Evolutionary conservation across 2,888 invertebrate genomes (phyloP).

Genomic region (Harpalus rubripes): DNA sequence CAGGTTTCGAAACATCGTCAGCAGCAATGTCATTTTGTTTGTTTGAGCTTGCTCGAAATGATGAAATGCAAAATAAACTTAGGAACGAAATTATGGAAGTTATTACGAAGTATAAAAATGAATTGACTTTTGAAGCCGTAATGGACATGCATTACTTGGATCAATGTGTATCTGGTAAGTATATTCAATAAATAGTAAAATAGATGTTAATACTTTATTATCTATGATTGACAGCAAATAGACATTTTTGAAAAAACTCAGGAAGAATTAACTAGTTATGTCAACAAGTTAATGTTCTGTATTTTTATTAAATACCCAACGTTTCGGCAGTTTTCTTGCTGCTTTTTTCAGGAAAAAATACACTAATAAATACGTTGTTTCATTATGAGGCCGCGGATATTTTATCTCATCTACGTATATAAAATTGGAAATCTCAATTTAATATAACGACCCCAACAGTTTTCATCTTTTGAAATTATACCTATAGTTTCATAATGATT

Average conservation of each 20-base stretch:
- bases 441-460: no score
- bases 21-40: constrained; percentile 77
- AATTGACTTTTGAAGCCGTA: constrained; percentile 77
- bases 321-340: no score
- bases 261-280: no score
- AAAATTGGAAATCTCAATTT: no score
- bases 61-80: constrained; percentile 76
- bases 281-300: no score
- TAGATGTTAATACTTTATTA: neutral
- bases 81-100: constrained; percentile 76
- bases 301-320: no score
- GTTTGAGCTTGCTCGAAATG: constrained; percentile 78
- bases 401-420: no score
- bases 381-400: no score
- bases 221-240: neutral
- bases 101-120: constrained; percentile 74
- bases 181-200: neutral
- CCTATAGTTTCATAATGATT: no score
- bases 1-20: constrained; percentile 79
- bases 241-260: neutral
- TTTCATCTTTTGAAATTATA: no score
- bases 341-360: no score
- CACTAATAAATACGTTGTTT: no score
- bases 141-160: constrained; percentile 78
- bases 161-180: constrained; percentile 74